These are phyloP conservation scores for Drosophila pseudotakahashii DNA, from an alignment of 2,888 invertebrate species.

Conservation along the genomic window DNA sequence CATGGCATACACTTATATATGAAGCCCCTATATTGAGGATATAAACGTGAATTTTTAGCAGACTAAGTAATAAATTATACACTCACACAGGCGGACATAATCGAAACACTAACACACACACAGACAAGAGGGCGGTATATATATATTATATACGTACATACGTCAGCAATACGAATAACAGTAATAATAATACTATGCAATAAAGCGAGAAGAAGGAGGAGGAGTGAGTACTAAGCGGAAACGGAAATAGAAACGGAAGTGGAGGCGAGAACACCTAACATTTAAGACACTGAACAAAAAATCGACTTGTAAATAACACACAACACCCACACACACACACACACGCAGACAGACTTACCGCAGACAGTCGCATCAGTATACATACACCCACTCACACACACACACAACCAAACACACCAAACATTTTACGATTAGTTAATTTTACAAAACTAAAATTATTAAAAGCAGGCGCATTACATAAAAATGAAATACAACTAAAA, in stretches of 20 bases:
- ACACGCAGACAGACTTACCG: constrained; percentile 19
- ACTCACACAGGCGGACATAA: constrained; percentile 49
- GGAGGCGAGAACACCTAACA: constrained; percentile 48
- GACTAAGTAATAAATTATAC: constrained; percentile 74
- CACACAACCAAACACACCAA: constrained; percentile 33
- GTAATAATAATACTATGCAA: constrained; percentile 35
- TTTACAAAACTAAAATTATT: constrained; percentile 59
- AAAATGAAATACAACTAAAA: constrained; percentile 50
- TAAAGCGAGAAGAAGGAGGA: constrained; percentile 34
- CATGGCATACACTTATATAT: constrained; percentile 52
- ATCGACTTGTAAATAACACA: constrained; percentile 61
- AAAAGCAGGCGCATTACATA: constrained; percentile 43
- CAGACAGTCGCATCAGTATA: constrained; percentile 58
- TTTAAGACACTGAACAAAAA: constrained; percentile 33
- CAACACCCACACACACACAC: constrained; percentile 27
- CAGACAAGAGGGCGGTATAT: constrained; percentile 9
- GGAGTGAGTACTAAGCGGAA: constrained; percentile 37
- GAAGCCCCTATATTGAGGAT: constrained; percentile 73
- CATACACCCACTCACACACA: constrained; percentile 35
- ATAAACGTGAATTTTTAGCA: constrained; percentile 79
- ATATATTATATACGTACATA: constrained; percentile 14
- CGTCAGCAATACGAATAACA: constrained; percentile 21
- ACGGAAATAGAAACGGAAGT: neutral
- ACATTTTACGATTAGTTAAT: constrained; percentile 71
- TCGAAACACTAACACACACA: constrained; percentile 27